phyloP scores from a whole-genome alignment of 1,140 invertebrate species.

The Panonychus citri region DNA sequence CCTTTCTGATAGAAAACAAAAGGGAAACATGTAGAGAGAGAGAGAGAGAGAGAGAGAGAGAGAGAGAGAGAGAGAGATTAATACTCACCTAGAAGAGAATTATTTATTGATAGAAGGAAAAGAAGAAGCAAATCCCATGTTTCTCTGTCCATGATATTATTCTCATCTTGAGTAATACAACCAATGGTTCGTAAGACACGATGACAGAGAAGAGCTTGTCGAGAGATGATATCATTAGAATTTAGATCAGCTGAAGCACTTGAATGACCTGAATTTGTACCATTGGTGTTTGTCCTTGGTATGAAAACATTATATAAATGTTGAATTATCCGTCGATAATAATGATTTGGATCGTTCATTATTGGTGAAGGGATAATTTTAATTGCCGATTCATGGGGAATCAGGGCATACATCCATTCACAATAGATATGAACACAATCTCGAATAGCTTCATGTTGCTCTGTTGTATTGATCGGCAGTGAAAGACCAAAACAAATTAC shows the following conservation, averaged over 20 bases:
- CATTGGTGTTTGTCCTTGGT: constrained; percentile 57
- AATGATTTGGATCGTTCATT: constrained; percentile 65
- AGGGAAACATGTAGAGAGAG: no score
- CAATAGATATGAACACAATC: constrained; percentile 93
- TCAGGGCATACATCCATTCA: constrained; percentile 73
- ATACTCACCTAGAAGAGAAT: constrained; percentile 41
- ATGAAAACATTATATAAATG: constrained; percentile 89
- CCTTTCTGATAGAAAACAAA: no score
- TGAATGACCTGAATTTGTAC: neutral
- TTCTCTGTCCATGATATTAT: constrained; percentile 46
- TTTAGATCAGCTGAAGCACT: neutral
- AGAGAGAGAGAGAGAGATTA: neutral
- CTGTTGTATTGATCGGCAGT: constrained; percentile 38
- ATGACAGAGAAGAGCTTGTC: constrained; percentile 84
- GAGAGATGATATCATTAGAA: constrained; percentile 48
- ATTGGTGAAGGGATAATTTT: constrained; percentile 56
- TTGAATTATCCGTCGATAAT: constrained; percentile 67
- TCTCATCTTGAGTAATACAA: constrained; percentile 50
- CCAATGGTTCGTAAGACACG: constrained; percentile 69
- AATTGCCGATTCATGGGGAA: constrained; percentile 37
- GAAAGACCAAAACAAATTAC: constrained; percentile 71
- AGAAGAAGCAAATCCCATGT: constrained; percentile 75
- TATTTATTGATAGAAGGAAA: constrained; percentile 75
- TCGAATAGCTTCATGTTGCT: constrained; percentile 72
- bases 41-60: neutral